A percentile compares a stretch with the other conserved stretches of the same genome.
Evolutionary conservation across 1,140 invertebrate genomes (phyloP).

Genomic region (Nomia melanderi): DNA sequence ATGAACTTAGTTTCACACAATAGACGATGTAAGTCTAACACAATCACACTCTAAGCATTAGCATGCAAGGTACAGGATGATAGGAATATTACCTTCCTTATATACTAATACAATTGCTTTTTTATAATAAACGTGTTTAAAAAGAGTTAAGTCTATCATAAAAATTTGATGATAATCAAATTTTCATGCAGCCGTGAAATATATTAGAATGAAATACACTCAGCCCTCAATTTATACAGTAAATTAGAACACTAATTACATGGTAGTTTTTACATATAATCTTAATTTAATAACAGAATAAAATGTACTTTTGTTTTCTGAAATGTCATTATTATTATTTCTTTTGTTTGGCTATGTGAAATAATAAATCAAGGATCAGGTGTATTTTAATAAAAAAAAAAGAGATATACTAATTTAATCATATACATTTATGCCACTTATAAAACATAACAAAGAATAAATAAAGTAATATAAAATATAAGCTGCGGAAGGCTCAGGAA

Average conservation of each 20-base stretch:
- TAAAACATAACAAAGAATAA: background rate
- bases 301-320: too few species aligned
- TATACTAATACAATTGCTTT: constrained; percentile 10
- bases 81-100: constrained; percentile 40
- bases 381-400: background rate
- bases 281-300: too few species aligned
- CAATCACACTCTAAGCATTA: constrained; percentile 80
- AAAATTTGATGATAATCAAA: background rate
- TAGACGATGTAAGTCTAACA: constrained; percentile 78
- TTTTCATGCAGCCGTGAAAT: background rate
- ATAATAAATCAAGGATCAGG: too few species aligned
- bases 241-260: too few species aligned
- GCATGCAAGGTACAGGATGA: constrained; percentile 68
- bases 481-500: constrained; percentile 20
- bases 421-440: background rate
- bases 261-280: too few species aligned
- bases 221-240: too few species aligned
- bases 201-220: background rate
- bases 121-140: constrained; percentile 9
- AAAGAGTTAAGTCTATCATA: background rate
- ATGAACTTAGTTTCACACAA: constrained; percentile 64
- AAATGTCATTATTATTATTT: too few species aligned
- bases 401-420: background rate
- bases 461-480: background rate
- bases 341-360: too few species aligned